Evolutionary conservation across 2,797 vertebrate genomes (phyloP).

Genomic region (Etheostoma perlongum): DNA sequence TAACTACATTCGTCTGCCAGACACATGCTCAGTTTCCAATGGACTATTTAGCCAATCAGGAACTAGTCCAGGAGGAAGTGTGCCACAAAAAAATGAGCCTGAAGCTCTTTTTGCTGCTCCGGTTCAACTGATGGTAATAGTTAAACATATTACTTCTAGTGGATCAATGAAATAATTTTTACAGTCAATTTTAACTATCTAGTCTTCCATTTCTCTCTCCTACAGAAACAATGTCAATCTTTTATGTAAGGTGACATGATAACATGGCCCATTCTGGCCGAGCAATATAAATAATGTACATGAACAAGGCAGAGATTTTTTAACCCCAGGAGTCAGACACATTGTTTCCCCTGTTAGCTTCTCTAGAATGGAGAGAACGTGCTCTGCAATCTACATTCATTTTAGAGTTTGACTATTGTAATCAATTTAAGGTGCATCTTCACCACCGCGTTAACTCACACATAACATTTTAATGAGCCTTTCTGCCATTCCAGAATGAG

Average conservation of each 20-base stretch:
- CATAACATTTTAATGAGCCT: background rate
- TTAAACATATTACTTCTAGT: background rate
- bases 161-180: background rate
- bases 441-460: background rate
- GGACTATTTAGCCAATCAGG: slow-evolving; percentile 6
- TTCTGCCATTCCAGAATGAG: no score
- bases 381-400: background rate
- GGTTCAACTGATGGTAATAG: slow-evolving; percentile 5
- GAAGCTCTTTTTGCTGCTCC: background rate
- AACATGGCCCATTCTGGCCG: background rate
- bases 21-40: slow-evolving; percentile 29
- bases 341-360: background rate
- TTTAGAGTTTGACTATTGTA: background rate
- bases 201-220: background rate
- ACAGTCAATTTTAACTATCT: no score
- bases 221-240: slow-evolving; percentile 21
- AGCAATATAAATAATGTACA: slow-evolving; percentile 39
- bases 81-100: background rate
- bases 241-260: slow-evolving; percentile 32
- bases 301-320: slow-evolving; percentile 13
- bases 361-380: background rate
- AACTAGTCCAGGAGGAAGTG: slow-evolving; percentile 4
- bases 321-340: background rate
- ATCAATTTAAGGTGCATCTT: background rate
- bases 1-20: background rate